Conservation (phyloP, 2,888 invertebrate species). For the Drosophila vallismaia region DNA sequence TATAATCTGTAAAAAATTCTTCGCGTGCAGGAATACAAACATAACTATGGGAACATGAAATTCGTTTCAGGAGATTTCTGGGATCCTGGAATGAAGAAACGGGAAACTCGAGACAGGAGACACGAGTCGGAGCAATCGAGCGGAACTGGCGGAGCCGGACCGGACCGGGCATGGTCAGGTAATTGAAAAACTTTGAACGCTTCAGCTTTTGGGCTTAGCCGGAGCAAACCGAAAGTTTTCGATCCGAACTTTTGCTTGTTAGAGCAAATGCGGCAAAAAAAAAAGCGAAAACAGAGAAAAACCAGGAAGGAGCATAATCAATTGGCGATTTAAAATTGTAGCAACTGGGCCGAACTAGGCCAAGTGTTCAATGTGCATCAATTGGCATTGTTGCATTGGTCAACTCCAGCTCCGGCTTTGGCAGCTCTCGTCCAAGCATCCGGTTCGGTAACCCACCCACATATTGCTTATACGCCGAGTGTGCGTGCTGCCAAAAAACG, state of each 20-base stretch:
- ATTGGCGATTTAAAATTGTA: slow-evolving; percentile 58
- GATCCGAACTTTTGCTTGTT: slow-evolving; percentile 50
- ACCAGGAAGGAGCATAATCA: slow-evolving; percentile 54
- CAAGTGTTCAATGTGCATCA: slow-evolving; percentile 37
- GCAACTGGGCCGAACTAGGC: slow-evolving; percentile 26
- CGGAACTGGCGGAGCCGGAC: background rate
- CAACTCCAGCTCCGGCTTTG: slow-evolving; percentile 7
- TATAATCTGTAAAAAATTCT: background rate
- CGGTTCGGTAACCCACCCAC: slow-evolving; percentile 13
- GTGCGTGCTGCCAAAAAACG: slow-evolving; percentile 51
- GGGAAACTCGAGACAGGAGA: slow-evolving; percentile 16
- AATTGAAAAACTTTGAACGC: slow-evolving; percentile 70
- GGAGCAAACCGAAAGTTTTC: slow-evolving; percentile 46
- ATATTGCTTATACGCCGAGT: slow-evolving; percentile 26
- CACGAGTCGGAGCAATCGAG: slow-evolving; percentile 35
- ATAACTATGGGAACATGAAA: slow-evolving; percentile 30
- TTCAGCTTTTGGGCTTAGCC: slow-evolving; percentile 45
- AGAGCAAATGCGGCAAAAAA: slow-evolving; percentile 29
- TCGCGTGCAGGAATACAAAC: slow-evolving; percentile 12
- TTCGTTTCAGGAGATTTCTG: slow-evolving; percentile 20
- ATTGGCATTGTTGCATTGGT: slow-evolving; percentile 31
- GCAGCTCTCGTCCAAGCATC: slow-evolving; percentile 28
- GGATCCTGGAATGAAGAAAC: slow-evolving; percentile 8
- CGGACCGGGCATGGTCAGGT: slow-evolving; percentile 57
- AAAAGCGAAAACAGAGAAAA: too few species aligned